Evolutionary conservation across 2,797 vertebrate species (phyloP).

Genomic region (Podargus strigoides): DNA sequence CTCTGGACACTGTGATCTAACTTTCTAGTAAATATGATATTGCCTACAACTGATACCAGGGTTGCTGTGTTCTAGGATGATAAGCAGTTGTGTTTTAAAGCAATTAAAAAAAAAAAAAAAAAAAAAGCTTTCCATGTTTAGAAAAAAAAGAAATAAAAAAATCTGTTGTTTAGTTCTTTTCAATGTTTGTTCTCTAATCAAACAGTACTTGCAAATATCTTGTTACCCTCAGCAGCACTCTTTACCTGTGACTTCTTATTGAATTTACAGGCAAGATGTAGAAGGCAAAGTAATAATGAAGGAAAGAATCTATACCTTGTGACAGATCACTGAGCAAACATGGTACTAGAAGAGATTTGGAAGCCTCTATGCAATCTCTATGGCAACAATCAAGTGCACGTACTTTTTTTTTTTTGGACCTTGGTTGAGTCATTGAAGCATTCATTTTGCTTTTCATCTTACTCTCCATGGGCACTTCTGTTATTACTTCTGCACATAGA

Average conservation of each 20-base stretch:
- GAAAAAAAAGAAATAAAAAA: neutral
- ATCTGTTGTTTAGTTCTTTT: neutral
- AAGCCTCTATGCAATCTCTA: neutral
- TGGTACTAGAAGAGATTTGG: neutral
- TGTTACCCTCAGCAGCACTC: neutral
- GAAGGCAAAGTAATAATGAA: neutral
- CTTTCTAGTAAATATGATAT: neutral
- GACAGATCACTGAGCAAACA: neutral
- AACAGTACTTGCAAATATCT: neutral
- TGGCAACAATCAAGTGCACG: neutral
- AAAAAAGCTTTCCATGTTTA: neutral
- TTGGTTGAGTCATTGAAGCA: neutral
- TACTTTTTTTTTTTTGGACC: neutral
- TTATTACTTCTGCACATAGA: neutral
- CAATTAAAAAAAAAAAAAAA: neutral
- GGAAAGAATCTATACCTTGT: neutral
- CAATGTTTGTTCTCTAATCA: neutral
- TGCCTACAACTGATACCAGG: neutral
- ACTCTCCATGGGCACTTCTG: neutral
- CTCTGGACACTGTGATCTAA: neutral
- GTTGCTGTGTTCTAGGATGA: neutral
- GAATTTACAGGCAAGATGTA: neutral
- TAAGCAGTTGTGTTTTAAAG: neutral
- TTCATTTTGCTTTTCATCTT: neutral
- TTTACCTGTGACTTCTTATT: neutral